Percentiles rank a stretch among this genome's conserved stretches.
phyloP scores from a whole-genome alignment of 2,888 invertebrate genomes.

The Chymomyza amoena region DNA sequence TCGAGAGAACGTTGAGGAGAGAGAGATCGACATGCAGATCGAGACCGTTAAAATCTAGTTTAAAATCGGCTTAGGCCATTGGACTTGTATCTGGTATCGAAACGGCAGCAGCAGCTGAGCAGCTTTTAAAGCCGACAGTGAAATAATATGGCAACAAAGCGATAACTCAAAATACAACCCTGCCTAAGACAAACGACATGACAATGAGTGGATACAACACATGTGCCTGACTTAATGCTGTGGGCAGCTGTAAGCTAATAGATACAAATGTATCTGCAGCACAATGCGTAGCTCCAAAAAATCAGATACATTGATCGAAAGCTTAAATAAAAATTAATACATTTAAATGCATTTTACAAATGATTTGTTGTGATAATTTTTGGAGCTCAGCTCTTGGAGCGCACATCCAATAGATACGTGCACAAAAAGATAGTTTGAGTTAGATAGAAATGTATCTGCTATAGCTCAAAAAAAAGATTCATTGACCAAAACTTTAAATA shows the following conservation, averaged over 20 bases:
- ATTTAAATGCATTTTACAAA: slow-evolving; percentile 66
- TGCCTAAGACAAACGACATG: slow-evolving; percentile 6
- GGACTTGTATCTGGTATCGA: slow-evolving; percentile 4
- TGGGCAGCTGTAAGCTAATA: slow-evolving; percentile 16
- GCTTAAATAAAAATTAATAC: slow-evolving; percentile 36
- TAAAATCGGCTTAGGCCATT: slow-evolving; percentile 47
- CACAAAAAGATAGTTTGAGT: no score
- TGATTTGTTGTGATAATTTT: slow-evolving; percentile 54
- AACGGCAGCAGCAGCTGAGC: slow-evolving; percentile 14
- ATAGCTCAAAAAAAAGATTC: slow-evolving; percentile 5
- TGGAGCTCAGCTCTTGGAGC: no score
- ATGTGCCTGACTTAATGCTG: not conserved
- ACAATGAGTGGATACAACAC: not conserved
- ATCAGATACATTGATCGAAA: slow-evolving; percentile 23
- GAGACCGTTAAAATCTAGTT: slow-evolving; percentile 47
- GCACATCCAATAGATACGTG: no score
- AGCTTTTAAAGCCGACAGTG: slow-evolving; percentile 66
- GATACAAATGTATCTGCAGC: slow-evolving; percentile 38
- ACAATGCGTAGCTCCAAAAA: not conserved
- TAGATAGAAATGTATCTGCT: slow-evolving; percentile 39
- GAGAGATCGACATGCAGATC: slow-evolving; percentile 19
- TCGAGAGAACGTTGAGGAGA: not conserved
- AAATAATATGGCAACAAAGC: slow-evolving; percentile 54
- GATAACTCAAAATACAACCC: slow-evolving; percentile 34
- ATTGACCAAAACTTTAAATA: slow-evolving; percentile 25